Percentiles rank a stretch among this genome's conserved stretches.
phyloP scores from a whole-genome alignment of 2,888 invertebrate genomes.

The Drosophila ustulata region DNA sequence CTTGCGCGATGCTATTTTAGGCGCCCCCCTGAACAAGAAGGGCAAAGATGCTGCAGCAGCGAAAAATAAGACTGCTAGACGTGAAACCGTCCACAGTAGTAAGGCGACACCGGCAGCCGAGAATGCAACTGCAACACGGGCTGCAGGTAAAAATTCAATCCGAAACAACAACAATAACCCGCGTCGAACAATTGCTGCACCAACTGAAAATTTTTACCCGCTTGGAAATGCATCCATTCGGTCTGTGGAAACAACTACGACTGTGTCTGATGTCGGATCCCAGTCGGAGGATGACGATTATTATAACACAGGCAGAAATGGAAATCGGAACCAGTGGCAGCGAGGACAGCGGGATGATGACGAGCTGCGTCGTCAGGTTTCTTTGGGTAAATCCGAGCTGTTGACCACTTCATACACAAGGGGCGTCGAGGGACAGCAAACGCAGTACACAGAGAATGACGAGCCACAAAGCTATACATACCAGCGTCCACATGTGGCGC shows the following conservation, averaged over 20 bases:
- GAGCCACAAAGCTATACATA: constrained; percentile 54
- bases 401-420: constrained; percentile 83
- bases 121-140: constrained; percentile 8
- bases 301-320: constrained; percentile 14
- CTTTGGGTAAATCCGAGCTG: constrained; percentile 78
- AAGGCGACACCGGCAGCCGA: constrained; percentile 61
- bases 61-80: constrained; percentile 65
- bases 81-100: constrained; percentile 79
- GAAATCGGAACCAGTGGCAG: neutral
- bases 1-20: constrained; percentile 72
- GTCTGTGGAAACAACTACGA: constrained; percentile 48
- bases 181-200: constrained; percentile 69
- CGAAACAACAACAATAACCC: constrained; percentile 38
- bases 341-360: constrained; percentile 14
- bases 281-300: constrained; percentile 61
- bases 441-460: constrained; percentile 54
- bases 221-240: constrained; percentile 27
- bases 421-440: constrained; percentile 47
- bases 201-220: constrained; percentile 27
- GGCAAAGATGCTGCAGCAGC: constrained; percentile 36
- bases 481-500: constrained; percentile 46
- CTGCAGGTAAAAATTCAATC: constrained; percentile 13
- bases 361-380: constrained; percentile 71
- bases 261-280: constrained; percentile 58
- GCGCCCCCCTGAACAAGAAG: constrained; percentile 47